Percentiles rank a stretch among this genome's conserved stretches.
These are phyloP conservation scores for Drosophila rufa DNA, from an alignment of 1,140 invertebrate genomes.

Conservation along the genomic window DNA sequence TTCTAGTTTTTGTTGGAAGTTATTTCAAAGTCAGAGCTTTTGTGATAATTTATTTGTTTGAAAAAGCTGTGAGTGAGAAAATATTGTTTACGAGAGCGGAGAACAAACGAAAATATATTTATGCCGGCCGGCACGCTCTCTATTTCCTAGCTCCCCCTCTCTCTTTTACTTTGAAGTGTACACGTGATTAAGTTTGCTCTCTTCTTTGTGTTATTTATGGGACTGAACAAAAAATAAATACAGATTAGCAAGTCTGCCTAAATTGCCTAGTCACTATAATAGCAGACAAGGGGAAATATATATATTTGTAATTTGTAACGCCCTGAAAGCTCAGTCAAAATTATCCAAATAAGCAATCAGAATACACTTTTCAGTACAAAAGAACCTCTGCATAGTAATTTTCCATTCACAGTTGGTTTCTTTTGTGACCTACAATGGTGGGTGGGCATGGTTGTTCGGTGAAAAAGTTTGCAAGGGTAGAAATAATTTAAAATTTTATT, in stretches of 20 bases:
- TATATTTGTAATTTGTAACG: neutral
- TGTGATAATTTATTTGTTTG: slow-evolving; percentile 19
- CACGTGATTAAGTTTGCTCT: slow-evolving; percentile 6
- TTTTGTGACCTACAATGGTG: too few relatives aligned
- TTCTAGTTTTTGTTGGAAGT: slow-evolving; percentile 11
- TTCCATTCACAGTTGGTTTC: neutral
- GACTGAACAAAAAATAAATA: neutral
- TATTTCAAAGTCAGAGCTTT: slow-evolving; percentile 25
- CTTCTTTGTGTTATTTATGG: neutral
- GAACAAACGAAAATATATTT: slow-evolving; percentile 1
- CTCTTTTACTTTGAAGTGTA: slow-evolving; percentile 19
- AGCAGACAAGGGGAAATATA: neutral
- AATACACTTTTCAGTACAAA: slow-evolving; percentile 1
- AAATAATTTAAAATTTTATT: too few relatives aligned
- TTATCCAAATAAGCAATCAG: slow-evolving; percentile 1
- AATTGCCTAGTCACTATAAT: slow-evolving; percentile 7
- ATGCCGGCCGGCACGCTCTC: slow-evolving; percentile 33
- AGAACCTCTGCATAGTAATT: neutral
- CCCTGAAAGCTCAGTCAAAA: neutral
- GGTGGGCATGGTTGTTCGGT: too few relatives aligned
- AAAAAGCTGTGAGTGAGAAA: neutral
- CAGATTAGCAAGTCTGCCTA: slow-evolving; percentile 1
- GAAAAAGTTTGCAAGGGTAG: too few relatives aligned
- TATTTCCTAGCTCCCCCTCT: neutral
- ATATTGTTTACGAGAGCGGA: slow-evolving; percentile 1